These are phyloP conservation scores for Styela plicata DNA, from an alignment of 23 tunicate genomes.

Conservation along the genomic window DNA sequence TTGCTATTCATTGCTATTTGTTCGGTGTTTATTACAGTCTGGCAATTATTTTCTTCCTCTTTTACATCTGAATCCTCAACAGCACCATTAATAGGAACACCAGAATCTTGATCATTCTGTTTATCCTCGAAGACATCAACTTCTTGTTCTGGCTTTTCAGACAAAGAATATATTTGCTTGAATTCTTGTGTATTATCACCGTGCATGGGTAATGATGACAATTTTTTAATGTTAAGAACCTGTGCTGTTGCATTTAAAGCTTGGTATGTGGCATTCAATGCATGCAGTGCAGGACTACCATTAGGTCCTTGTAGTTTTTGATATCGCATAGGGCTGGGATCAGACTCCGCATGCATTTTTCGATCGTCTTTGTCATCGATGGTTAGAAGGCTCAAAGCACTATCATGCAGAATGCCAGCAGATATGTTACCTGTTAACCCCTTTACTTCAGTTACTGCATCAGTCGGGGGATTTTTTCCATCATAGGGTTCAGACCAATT, in stretches of 20 bases:
- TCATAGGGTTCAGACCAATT: slow-evolving; percentile 78
- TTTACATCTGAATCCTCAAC: background rate
- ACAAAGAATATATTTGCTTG: background rate
- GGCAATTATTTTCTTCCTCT: background rate
- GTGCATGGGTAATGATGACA: background rate
- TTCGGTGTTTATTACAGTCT: background rate
- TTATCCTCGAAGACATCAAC: background rate
- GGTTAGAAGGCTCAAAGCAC: background rate
- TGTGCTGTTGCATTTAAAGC: slow-evolving; percentile 57
- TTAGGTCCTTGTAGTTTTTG: background rate
- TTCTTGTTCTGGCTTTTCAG: background rate
- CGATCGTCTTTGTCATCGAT: background rate
- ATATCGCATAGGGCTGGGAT: slow-evolving; percentile 14
- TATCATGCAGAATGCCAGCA: background rate
- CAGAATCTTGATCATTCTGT: background rate
- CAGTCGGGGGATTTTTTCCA: slow-evolving; percentile 41
- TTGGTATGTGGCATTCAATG: slow-evolving; percentile 72
- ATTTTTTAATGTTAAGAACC: slow-evolving; percentile 12
- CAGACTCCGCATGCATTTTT: slow-evolving; percentile 13
- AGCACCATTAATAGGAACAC: background rate
- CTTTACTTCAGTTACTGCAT: slow-evolving; percentile 11
- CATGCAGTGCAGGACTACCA: slow-evolving; percentile 24
- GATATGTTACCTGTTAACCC: background rate
- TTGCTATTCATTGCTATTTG: background rate
- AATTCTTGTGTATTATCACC: background rate